Evolutionary conservation across 2,113 vertebrate genomes (phyloP).

Genomic region (Leuciscus idus): DNA sequence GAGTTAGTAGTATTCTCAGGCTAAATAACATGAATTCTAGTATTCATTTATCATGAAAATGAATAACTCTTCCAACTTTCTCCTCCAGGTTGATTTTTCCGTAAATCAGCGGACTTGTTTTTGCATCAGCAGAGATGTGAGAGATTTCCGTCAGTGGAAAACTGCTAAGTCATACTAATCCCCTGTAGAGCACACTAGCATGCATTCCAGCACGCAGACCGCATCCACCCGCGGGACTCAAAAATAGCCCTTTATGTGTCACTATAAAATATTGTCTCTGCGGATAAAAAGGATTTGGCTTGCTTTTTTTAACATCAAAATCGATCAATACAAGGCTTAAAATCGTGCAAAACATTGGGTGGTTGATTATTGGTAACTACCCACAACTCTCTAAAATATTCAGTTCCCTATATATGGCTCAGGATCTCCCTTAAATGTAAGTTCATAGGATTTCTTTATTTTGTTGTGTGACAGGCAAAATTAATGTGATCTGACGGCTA

Average conservation of each 20-base stretch:
- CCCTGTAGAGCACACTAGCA: slow-evolving; percentile 17
- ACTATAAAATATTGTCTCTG: slow-evolving; percentile 3
- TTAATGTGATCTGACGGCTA: background rate
- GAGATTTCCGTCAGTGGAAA: background rate
- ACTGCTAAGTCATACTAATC: slow-evolving; percentile 25
- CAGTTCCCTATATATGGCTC: background rate
- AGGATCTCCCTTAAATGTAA: too few species aligned
- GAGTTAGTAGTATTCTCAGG: background rate
- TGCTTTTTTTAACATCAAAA: background rate
- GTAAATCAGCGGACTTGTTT: background rate
- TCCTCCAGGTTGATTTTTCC: background rate
- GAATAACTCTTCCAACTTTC: background rate
- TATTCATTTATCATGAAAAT: background rate
- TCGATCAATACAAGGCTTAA: background rate
- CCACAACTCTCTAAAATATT: background rate
- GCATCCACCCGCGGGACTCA: background rate
- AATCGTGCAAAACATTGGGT: background rate
- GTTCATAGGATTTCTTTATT: background rate
- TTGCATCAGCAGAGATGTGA: background rate
- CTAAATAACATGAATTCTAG: background rate
- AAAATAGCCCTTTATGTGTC: slow-evolving; percentile 31
- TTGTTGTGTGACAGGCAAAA: background rate
- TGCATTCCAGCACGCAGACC: slow-evolving; percentile 41
- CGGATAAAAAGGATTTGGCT: too few species aligned
- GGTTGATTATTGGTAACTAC: background rate